phyloP scores from a whole-genome alignment of 1,140 invertebrate species.

The Chymomyza costata region DNA sequence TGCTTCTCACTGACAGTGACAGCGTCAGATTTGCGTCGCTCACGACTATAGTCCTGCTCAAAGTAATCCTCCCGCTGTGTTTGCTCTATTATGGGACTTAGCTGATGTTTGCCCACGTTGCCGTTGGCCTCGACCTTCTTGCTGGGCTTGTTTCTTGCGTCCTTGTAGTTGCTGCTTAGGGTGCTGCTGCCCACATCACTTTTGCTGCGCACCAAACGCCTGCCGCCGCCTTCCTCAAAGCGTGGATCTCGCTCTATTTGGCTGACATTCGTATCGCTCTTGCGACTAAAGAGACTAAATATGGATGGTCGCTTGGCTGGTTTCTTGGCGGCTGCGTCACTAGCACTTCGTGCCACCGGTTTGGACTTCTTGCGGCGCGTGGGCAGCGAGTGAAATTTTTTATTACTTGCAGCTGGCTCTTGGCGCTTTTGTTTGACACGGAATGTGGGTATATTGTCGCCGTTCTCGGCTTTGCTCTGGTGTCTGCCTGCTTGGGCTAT shows the following conservation, averaged over 20 bases:
- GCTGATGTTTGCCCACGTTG: constrained; percentile 76
- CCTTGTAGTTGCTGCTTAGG: constrained; percentile 24
- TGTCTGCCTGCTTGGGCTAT: constrained; percentile 69
- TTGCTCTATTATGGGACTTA: constrained; percentile 87
- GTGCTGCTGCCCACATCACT: constrained; percentile 80
- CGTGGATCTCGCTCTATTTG: constrained; percentile 57
- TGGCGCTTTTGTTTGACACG: constrained; percentile 64
- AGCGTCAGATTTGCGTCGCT: constrained; percentile 67
- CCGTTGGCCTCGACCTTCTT: constrained; percentile 8
- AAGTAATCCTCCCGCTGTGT: constrained; percentile 82
- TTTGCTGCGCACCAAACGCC: constrained; percentile 77
- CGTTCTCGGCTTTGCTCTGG: constrained; percentile 71
- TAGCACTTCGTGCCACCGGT: constrained; percentile 75
- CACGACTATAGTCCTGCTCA: constrained; percentile 61
- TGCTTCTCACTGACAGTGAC: constrained; percentile 69
- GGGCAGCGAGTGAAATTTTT: constrained; percentile 67
- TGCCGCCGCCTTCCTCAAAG: constrained; percentile 59
- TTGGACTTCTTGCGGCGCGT: constrained; percentile 67
- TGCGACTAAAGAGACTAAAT: constrained; percentile 78
- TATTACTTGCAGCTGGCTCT: constrained; percentile 8
- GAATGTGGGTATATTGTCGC: constrained; percentile 64
- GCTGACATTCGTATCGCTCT: constrained; percentile 62
- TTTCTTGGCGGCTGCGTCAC: constrained; percentile 77
- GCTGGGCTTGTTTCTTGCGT: constrained; percentile 14
- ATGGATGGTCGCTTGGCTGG: constrained; percentile 76